Evolutionary conservation across 2,888 invertebrate genomes (phyloP).

Genomic region (Pachycephus smyrnensis): DNA sequence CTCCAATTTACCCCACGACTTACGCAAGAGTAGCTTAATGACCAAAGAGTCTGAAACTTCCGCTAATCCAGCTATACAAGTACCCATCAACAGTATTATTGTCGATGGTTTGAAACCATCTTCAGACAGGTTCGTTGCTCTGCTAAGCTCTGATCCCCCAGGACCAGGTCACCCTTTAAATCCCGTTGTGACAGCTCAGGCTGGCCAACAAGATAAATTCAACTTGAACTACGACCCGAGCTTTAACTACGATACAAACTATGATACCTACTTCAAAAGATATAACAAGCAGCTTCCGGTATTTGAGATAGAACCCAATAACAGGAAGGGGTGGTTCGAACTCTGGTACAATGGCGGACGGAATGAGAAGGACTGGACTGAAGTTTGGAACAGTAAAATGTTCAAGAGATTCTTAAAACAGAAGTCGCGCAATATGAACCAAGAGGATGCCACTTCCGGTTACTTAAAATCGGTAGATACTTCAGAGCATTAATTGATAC

Average conservation of each 20-base stretch:
- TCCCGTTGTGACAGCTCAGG: not conserved
- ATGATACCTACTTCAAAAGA: conserved; percentile 15
- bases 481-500: too few species aligned
- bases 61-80: not conserved
- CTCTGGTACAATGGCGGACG: conserved; percentile 25
- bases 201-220: conserved; percentile 5
- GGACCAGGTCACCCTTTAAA: not conserved
- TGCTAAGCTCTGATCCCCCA: not conserved
- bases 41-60: not conserved
- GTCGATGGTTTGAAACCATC: not conserved
- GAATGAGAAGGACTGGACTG: conserved; percentile 20
- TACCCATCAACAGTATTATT: not conserved
- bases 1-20: not conserved
- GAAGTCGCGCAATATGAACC: not conserved
- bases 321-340: conserved; percentile 23
- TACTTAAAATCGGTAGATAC: too few species aligned
- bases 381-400: conserved; percentile 29
- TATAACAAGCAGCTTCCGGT: conserved; percentile 12
- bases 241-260: conserved; percentile 9
- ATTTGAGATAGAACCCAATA: not conserved
- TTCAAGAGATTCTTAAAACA: conserved; percentile 21
- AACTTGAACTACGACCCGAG: conserved; percentile 8
- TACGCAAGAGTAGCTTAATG: not conserved
- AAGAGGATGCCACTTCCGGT: not conserved
- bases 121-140: not conserved